These are phyloP conservation scores for Carcharodon carcharias DNA, from an alignment of 2,797 vertebrate species.

Conservation along the genomic window DNA sequence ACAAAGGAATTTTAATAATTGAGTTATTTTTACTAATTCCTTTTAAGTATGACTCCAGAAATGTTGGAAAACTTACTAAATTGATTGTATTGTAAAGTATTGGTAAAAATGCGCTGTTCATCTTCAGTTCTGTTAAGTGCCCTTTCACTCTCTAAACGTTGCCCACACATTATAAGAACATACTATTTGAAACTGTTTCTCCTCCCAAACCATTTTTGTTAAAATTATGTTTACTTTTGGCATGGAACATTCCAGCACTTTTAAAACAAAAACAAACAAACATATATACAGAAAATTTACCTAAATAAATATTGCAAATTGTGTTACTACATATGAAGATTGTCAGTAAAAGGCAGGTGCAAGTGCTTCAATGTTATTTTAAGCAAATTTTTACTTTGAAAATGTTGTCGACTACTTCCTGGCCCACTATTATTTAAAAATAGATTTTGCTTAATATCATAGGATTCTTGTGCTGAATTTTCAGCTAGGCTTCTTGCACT, in stretches of 20 bases:
- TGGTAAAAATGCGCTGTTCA: not conserved
- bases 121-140: slow-evolving; percentile 13
- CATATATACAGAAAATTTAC: not conserved
- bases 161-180: not conserved
- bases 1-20: not conserved
- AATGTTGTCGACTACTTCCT: not conserved
- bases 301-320: not conserved
- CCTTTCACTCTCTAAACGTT: slow-evolving; percentile 22
- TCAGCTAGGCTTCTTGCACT: not conserved
- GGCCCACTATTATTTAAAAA: not conserved
- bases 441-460: not conserved
- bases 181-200: not conserved
- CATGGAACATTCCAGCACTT: not conserved
- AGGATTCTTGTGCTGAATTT: not conserved
- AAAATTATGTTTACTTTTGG: not conserved
- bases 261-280: not conserved
- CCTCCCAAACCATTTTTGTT: not conserved
- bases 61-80: not conserved
- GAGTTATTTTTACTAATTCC: not conserved
- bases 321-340: not conserved
- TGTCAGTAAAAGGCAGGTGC: not conserved
- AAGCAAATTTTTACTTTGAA: not conserved
- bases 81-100: not conserved
- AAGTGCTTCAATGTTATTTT: not conserved
- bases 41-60: not conserved